These are phyloP conservation scores for Brachionus angularis DNA, from an alignment of 1,140 invertebrate species.

Conservation along the genomic window DNA sequence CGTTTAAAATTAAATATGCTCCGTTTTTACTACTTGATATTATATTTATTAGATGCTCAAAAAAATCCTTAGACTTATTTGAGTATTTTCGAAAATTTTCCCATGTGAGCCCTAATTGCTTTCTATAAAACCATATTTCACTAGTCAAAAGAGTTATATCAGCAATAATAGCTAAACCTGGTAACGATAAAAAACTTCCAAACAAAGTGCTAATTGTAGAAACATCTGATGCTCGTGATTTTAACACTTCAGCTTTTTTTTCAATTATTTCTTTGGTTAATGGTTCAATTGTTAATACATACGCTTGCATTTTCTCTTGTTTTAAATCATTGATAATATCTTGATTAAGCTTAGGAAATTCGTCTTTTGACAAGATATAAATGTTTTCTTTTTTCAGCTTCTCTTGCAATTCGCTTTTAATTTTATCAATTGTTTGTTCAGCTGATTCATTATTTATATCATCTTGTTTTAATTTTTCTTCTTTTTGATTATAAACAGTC, in stretches of 20 bases:
- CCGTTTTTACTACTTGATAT: neutral
- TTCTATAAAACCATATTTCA: slow-evolving; percentile 34
- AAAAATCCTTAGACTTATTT: neutral
- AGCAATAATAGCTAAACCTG: slow-evolving; percentile 1
- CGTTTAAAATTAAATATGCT: neutral
- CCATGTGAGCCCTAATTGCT: neutral
- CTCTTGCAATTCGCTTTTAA: too few relatives aligned
- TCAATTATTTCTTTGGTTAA: slow-evolving; percentile 10
- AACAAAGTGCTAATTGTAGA: neutral
- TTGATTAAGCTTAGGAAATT: neutral
- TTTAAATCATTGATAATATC: slow-evolving; percentile 1
- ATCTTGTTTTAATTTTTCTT: neutral
- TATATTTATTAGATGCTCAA: neutral
- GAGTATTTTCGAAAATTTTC: slow-evolving; percentile 13
- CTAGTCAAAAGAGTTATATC: neutral
- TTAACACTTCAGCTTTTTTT: slow-evolving; percentile 17
- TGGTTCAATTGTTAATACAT: slow-evolving; percentile 19
- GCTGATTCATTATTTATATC: neutral
- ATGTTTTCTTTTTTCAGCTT: neutral
- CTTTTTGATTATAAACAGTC: neutral
- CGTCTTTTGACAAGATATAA: neutral
- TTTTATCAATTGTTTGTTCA: too few relatives aligned
- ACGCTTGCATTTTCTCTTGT: neutral
- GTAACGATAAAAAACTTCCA: slow-evolving; percentile 1
- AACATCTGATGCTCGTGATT: neutral